Evolutionary conservation across 2,888 invertebrate species (phyloP).

Genomic region (Oasisia sp.): DNA sequence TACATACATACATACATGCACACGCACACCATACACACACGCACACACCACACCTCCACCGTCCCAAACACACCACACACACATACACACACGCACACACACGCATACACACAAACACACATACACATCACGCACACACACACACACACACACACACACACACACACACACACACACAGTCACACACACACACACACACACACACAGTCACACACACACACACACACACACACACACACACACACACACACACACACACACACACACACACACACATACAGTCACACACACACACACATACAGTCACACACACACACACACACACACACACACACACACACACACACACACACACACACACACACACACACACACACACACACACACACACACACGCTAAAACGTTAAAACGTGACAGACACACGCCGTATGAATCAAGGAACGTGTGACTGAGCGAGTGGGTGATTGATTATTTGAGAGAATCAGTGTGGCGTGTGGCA

Average conservation of each 20-base stretch:
- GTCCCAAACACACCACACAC: not conserved
- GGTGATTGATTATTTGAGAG: too few species aligned
- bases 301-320: not conserved
- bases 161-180: too few species aligned
- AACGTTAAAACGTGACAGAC: not conserved
- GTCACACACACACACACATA: not conserved
- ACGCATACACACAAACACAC: not conserved
- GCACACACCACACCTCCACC: not conserved
- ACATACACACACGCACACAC: not conserved
- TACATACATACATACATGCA: not conserved
- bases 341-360: conserved; percentile 6
- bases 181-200: too few species aligned
- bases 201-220: not conserved
- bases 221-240: not conserved
- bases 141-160: too few species aligned
- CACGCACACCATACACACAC: not conserved
- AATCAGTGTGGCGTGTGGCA: too few species aligned
- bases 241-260: not conserved
- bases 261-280: too few species aligned
- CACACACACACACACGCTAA: not conserved
- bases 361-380: not conserved
- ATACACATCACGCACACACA: not conserved
- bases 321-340: not conserved
- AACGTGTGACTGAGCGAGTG: too few species aligned
- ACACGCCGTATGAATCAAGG: too few species aligned